Base-by-base conservation (phyloP, 1,140 invertebrate genomes). In the Drosophila pruinosa region DNA sequence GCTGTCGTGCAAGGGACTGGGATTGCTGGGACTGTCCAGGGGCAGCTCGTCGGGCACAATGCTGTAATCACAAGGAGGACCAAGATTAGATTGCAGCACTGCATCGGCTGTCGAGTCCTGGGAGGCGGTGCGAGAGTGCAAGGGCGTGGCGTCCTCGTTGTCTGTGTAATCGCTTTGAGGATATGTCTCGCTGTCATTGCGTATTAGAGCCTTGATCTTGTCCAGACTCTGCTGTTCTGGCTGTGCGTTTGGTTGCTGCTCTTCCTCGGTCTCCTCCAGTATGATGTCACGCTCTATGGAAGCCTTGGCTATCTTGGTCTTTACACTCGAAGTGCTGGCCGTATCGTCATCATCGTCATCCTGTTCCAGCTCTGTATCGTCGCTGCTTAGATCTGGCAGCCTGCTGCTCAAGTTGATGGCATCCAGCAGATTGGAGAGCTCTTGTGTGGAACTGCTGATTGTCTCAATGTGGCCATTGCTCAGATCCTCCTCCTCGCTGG, bases 101-200 rank as follows among this genome's bases (percentile, higher is more conserved):
- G 50, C 24, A 4, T 50, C 57, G 6, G 74, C 64, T 19, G 73
- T 68, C n/a, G 78, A 89, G 21, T 89, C 82, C 61, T 73, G 6
- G 12, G 82, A 86, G 28, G 83, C 78, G 59, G 70, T 88, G 71
- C 82, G 82, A 56, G 82, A 88, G 59, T 88, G 83, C 52, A 71
- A 75, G 22, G 82, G 82, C 4, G 80, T 86, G 26, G 45, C 53
- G 6, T 76, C 71, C 19, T 72, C 53, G 10, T 72, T 65, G 7
- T 80, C 78, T 6, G 82, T 88, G 21, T 88, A 86, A 6, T 86
- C 82, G 50, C 82, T 88, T 3, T 86, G 83, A 2, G 82, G 82
- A 88, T 86, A 86, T 0, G 82, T 88, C 17, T 86, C 82, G 15
- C 82, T 86, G n/a, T 86, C 82, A 34, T 88, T 86, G 3, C 82